Evolutionary conservation across 2,888 invertebrate species (phyloP), one percentile per base, ranked within the genome.

Genomic region (Marronus borbonicus): DNA sequence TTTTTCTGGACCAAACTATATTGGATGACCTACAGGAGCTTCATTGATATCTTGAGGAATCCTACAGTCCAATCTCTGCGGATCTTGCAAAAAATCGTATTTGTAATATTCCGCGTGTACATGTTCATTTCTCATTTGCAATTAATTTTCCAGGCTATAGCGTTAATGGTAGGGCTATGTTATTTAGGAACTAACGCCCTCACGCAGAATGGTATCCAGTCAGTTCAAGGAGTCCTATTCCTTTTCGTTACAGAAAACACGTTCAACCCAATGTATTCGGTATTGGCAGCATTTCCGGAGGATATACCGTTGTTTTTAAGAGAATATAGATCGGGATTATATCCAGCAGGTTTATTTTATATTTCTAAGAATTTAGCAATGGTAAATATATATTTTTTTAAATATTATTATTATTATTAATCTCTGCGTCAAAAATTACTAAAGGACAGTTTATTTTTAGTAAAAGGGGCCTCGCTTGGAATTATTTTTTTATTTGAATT

Each of bases 201-300:
- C 0, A 94, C 94, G 65, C 97, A 97, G 88, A 90, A 92, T 68
- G 98, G 96, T 0, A 93, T 98, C 28, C 96, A 96, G 86, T 95
- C 96, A 31, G 93, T 97, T 0, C 96, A 97, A 86, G 98, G 97
- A 3, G 94, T 94, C 0, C 89, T 97, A 5, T 97, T 97, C 88
- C 93, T 97, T 82, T 92, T 97, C 88, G 95, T 97, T 62, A 93
- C 96, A 0, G 97, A 98, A 90, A 96, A 97, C 85, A 96, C 97
- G 0, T 98, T 97, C 88, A 93, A 94, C 76, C 96, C 97, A 0
- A 95, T 98, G 94, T 98, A 98, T 87, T 94, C 96, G 0, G 95
- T 96, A 0, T 90, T 98, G 58, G 93, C 95, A 82, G 92, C 95
- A 84, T 96, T 97, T 85, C 97, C 97, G 0, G 92, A 93, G 83